Percentiles rank a stretch among this genome's conserved stretches.
Evolutionary conservation across 2,888 invertebrate species (phyloP).

Genomic region (Caenorhabditis sulstoni): DNA sequence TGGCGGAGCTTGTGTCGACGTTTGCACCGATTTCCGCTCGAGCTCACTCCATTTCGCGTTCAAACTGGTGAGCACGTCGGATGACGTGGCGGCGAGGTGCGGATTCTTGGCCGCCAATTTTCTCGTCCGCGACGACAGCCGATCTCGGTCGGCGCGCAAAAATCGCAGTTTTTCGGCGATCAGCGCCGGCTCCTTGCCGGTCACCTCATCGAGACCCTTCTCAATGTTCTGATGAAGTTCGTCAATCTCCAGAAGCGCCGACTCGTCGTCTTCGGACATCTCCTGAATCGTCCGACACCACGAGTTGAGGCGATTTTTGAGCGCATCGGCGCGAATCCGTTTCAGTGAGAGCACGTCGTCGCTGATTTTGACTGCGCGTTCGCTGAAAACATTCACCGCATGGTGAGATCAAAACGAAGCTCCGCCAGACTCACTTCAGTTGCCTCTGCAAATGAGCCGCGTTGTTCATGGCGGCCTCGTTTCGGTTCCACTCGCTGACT

Average conservation of each 20-base stretch:
- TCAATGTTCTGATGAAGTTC: conserved; percentile 65
- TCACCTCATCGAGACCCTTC: conserved; percentile 42
- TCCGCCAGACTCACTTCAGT: conserved; percentile 53
- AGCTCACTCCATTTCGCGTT: conserved; percentile 61
- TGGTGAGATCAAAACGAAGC: too few species aligned
- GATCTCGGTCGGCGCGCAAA: conserved; percentile 65
- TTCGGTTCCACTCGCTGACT: conserved; percentile 69
- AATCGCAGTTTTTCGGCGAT: conserved; percentile 66
- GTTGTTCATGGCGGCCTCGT: conserved; percentile 64
- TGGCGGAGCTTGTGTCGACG: neutral
- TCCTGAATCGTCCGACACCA: conserved; percentile 67
- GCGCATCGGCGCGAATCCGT: conserved; percentile 64
- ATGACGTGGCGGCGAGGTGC: conserved; percentile 55
- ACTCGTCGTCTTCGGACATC: conserved; percentile 72
- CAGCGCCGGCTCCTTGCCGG: conserved; percentile 35
- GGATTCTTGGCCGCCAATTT: conserved; percentile 68
- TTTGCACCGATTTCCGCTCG: conserved; percentile 52
- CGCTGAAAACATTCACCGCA: conserved; percentile 45
- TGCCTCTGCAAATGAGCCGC: conserved; percentile 63
- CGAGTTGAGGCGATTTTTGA: conserved; percentile 68
- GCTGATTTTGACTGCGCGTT: conserved; percentile 59
- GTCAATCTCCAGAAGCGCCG: conserved; percentile 70
- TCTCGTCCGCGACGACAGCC: conserved; percentile 65
- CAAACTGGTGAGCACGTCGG: conserved; percentile 36
- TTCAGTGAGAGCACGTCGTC: conserved; percentile 58